These are phyloP conservation scores for Dasysyrphus albostriatus DNA, from an alignment of 2,888 invertebrate genomes.

Conservation along the genomic window DNA sequence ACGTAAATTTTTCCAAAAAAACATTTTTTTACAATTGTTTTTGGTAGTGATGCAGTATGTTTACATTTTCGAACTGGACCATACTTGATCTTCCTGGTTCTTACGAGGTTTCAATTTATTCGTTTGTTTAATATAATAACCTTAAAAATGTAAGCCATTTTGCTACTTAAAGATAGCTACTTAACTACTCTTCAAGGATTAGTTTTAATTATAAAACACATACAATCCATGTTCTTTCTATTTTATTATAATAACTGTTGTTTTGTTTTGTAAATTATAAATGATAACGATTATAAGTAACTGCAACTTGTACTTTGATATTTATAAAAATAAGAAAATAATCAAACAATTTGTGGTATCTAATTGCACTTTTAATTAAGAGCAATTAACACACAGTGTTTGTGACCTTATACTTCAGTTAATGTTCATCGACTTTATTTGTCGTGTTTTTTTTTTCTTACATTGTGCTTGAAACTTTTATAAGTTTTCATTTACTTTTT, in stretches of 20 bases:
- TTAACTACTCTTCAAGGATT: not conserved
- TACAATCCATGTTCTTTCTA: not conserved
- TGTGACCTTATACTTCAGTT: conserved; percentile 51
- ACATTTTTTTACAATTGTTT: too few species aligned
- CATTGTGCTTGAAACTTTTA: not conserved
- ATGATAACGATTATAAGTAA: not conserved
- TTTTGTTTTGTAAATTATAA: not conserved
- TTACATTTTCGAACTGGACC: too few species aligned
- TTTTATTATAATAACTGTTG: not conserved
- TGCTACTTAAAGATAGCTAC: too few species aligned
- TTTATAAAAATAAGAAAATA: not conserved
- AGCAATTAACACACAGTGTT: conserved; percentile 34
- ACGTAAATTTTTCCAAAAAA: too few species aligned
- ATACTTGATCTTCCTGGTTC: too few species aligned
- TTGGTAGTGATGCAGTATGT: too few species aligned
- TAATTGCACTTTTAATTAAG: conserved; percentile 60
- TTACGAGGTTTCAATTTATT: too few species aligned
- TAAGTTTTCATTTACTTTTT: conserved; percentile 7
- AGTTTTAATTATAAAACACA: not conserved
- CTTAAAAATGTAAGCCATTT: too few species aligned
- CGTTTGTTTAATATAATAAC: too few species aligned
- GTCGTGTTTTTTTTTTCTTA: not conserved
- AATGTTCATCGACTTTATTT: conserved; percentile 38
- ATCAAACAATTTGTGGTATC: conserved; percentile 42
- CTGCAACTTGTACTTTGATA: not conserved